Evolutionary conservation across 2,113 vertebrate genomes (phyloP), one percentile per base, ranked within the genome.

Genomic region (Cyprinodon brontotheroides): DNA sequence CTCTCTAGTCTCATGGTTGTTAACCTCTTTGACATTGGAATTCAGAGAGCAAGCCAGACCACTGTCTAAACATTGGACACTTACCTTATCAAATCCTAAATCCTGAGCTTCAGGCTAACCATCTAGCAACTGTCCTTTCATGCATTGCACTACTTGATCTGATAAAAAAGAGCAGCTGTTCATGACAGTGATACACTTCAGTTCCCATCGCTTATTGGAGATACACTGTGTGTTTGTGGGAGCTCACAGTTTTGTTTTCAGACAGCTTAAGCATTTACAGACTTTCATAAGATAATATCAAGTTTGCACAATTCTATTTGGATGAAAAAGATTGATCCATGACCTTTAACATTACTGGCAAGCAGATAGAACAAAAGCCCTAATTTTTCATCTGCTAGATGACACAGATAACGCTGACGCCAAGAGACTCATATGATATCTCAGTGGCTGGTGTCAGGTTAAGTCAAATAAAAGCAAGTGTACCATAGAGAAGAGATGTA

Each of bases 71-170:
- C 85, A 89, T 39, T 66, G 68, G 69, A 15, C 84, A 90, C 83
- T 89, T 87, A 90, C 80, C 85, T 89, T 90, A 92, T 91, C 84
- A 70, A 70, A 87, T 88, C 78, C 80, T 86, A 86, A 87, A 87
- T 79, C 78, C 61, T 69, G 39, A 65, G 74, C 72, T 47, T 63
- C 38, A 73, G 71, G 68, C 64, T 66, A 50, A 68, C 29, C 29
- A 29, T 81, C 64, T 61, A 88, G 71, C 45, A 67, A 82, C 53
- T 71, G 74, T 59, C 38, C 29, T 70, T 85, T 79, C 81, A 76
- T 74, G 65, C 60, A 70, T 20, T 53, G 64, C 77, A 77, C 72
- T 65, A 87, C 45, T 20, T 79, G 48, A 41, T 67, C 64, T 79
- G 75, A 82, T 82, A 76, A 79, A 59, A 75, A 48, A 82, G 75